Percentiles rank a stretch among this genome's conserved stretches.
phyloP scores from a whole-genome alignment of 2,113 vertebrate genomes.

The Calonectris borealis region DNA sequence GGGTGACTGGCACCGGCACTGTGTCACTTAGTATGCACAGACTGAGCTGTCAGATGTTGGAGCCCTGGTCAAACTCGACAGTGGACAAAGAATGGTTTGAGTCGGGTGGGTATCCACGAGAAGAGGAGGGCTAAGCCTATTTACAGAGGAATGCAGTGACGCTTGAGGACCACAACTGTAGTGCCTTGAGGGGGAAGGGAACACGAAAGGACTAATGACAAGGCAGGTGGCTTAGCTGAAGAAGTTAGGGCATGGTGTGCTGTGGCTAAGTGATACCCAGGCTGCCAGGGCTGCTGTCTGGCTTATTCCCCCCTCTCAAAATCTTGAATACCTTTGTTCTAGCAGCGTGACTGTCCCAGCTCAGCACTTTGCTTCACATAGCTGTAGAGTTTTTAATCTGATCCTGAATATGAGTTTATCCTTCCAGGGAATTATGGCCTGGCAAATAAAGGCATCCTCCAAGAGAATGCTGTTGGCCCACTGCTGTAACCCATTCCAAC shows the following conservation, averaged over 20 bases:
- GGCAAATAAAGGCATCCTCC: neutral
- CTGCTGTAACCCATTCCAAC: neutral
- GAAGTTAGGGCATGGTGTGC: neutral
- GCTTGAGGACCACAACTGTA: neutral
- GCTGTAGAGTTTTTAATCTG: neutral
- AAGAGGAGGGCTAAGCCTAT: neutral
- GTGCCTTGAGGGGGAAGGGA: neutral
- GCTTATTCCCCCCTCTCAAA: neutral
- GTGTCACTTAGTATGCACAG: neutral
- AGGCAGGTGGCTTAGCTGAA: neutral
- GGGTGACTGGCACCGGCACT: neutral
- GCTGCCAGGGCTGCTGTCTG: neutral
- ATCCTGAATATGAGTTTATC: neutral
- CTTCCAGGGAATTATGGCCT: neutral
- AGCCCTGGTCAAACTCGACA: neutral
- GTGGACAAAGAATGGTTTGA: neutral
- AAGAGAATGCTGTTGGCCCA: neutral
- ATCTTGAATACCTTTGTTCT: neutral
- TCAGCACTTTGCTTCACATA: neutral
- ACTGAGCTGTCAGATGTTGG: neutral
- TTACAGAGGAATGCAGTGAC: neutral
- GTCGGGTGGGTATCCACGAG: neutral
- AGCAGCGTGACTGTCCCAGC: neutral
- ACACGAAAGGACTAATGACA: neutral
- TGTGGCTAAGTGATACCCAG: neutral